Base-by-base conservation (phyloP, 2,888 invertebrate species). In the Pachliopta kotzebuea region DNA sequence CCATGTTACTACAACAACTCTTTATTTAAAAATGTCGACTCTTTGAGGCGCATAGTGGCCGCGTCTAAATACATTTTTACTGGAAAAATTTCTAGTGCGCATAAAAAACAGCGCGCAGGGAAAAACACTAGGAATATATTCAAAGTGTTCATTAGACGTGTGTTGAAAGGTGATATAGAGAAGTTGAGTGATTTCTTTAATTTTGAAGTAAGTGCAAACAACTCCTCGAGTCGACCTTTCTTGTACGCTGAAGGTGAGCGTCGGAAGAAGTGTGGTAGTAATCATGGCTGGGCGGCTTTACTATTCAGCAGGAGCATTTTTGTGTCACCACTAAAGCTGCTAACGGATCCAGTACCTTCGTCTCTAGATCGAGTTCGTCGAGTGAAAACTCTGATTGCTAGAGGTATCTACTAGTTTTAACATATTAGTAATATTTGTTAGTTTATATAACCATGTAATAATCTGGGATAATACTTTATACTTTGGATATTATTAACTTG, bases 61-160 rank as follows among this genome's bases (percentile, higher is more conserved):
- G 76, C 82, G 63, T 90, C 92, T 29, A 86, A 87, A 75, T 90
- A 85, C 73, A 89, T 92, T 81, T 91, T 92, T 73, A 91, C 91
- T 26, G 92, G 91, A 60, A 92, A 92, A 88, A 89, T 92, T 74
- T 86, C 88, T 56, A 83, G 82, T 72, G 83, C 85, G 66, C 79
- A 80, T 68, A 84, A 79, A 72, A 78, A 80, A 63, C 85, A 78
- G 68, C 79, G 81, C 42, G 69, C 65, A 63, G 83, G 83, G 66
- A 84, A 82, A 75, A 76, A 73, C 65, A 85, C 78, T 72, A 79
- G 75, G 66, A 84, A 81, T 74, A 78, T 91, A 71, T 90, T 84
- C 65, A 92, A 90, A 85, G 88, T 92, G 79, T 87, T 87, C 70
- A 82, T 92, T 67, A 82, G 92, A 67, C 79, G 89, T 70, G 83